These are phyloP conservation scores for Lampropteryx suffumata DNA, from an alignment of 2,888 invertebrate species.

Conservation along the genomic window DNA sequence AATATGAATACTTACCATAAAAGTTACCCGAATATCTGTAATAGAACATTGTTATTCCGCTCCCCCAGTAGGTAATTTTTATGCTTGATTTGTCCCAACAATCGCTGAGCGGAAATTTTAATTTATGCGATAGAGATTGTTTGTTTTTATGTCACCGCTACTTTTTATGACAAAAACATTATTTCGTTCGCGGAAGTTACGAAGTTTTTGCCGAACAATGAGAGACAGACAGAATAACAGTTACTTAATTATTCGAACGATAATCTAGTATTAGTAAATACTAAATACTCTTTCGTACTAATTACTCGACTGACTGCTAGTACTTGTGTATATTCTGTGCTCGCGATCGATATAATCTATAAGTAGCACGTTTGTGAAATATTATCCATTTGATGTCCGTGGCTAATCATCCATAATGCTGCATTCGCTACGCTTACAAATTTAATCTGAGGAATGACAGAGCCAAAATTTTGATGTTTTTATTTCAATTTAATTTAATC, in stretches of 20 bases:
- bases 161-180: constrained; percentile 66
- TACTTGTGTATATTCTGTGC: not conserved
- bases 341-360: constrained; percentile 20
- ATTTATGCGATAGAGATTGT: constrained; percentile 77
- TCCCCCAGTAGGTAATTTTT: constrained; percentile 65
- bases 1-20: constrained; percentile 32
- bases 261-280: constrained; percentile 32
- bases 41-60: constrained; percentile 53
- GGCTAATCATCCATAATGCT: constrained; percentile 64
- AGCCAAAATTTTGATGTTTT: constrained; percentile 60
- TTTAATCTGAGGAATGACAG: constrained; percentile 75
- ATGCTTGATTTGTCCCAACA: constrained; percentile 71
- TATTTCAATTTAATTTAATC: constrained; percentile 74
- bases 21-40: constrained; percentile 34
- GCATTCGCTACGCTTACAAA: constrained; percentile 69
- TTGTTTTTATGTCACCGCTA: constrained; percentile 72
- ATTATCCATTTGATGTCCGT: constrained; percentile 61
- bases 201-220: constrained; percentile 50
- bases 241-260: constrained; percentile 33
- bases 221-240: constrained; percentile 43
- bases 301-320: constrained; percentile 20
- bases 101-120: constrained; percentile 78
- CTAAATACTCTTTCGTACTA: too few species aligned
- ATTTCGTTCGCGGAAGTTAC: constrained; percentile 65
- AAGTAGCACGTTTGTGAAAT: constrained; percentile 44